phyloP scores from a whole-genome alignment of 1,140 invertebrate species.

The Platyscapa corneri region DNA sequence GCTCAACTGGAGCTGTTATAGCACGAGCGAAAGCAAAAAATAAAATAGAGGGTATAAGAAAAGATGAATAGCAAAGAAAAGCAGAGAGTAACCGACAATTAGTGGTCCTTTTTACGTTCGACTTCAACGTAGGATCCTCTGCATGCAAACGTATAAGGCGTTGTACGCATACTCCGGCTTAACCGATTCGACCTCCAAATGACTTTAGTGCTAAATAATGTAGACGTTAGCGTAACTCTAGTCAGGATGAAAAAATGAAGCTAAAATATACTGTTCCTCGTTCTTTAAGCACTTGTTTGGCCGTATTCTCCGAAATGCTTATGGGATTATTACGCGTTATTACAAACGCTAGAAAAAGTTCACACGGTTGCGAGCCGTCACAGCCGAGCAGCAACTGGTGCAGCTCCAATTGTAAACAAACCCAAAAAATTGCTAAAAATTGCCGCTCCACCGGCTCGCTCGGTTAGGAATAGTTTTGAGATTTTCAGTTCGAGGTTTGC shows the following conservation, averaged over 20 bases:
- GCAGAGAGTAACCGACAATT: conserved; percentile 26
- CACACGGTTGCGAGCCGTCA: background rate
- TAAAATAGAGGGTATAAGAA: conserved; percentile 8
- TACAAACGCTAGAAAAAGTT: conserved; percentile 20
- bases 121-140: background rate
- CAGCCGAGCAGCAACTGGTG: background rate
- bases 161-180: background rate
- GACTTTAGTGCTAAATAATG: conserved; percentile 45
- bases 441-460: too few species aligned
- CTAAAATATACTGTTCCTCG: background rate
- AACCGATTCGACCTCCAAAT: conserved; percentile 30
- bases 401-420: background rate
- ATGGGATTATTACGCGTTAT: conserved; percentile 28
- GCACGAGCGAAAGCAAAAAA: background rate
- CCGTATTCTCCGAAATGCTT: conserved; percentile 17
- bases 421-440: background rate
- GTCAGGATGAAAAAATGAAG: background rate
- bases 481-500: too few species aligned
- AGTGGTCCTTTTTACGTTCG: conserved; percentile 19
- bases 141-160: conserved; percentile 36
- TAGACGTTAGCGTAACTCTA: conserved; percentile 33
- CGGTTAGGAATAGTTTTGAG: too few species aligned
- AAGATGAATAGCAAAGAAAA: conserved; percentile 34
- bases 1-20: background rate
- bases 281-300: background rate